Conservation (phyloP, 2,797 vertebrate species). For the Hylomyscus alleni region DNA sequence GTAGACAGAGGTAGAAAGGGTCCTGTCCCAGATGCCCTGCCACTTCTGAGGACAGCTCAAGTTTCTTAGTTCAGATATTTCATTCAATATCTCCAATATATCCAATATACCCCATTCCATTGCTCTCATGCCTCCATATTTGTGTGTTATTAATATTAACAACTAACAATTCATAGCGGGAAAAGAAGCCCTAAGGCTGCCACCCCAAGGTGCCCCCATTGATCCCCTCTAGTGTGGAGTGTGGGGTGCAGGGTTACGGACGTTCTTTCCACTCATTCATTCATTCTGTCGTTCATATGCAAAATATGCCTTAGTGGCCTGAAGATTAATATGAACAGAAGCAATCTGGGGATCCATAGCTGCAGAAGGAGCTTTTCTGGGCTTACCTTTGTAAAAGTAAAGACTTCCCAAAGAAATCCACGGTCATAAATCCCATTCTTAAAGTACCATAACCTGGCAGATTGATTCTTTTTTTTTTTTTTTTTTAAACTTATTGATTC, state of each 20-base stretch:
- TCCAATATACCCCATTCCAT: too few species aligned
- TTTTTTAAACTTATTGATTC: not conserved
- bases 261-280: not conserved
- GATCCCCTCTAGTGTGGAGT: not conserved
- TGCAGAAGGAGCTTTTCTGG: not conserved
- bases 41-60: too few species aligned
- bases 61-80: not conserved
- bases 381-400: not conserved
- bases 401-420: not conserved
- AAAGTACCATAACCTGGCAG: not conserved
- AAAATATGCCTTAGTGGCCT: not conserved
- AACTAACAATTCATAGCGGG: not conserved
- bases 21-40: too few species aligned
- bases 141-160: not conserved
- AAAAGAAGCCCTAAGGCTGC: not conserved
- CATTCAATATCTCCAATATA: too few species aligned
- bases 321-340: not conserved
- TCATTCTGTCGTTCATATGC: not conserved
- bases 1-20: too few species aligned
- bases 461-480: not conserved
- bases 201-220: not conserved
- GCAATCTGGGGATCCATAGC: not conserved
- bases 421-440: not conserved
- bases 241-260: not conserved
- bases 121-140: not conserved